Percentiles rank a stretch among this genome's conserved stretches.
Evolutionary conservation across 1,140 invertebrate species (phyloP).

Genomic region (Penaeus japonicus): DNA sequence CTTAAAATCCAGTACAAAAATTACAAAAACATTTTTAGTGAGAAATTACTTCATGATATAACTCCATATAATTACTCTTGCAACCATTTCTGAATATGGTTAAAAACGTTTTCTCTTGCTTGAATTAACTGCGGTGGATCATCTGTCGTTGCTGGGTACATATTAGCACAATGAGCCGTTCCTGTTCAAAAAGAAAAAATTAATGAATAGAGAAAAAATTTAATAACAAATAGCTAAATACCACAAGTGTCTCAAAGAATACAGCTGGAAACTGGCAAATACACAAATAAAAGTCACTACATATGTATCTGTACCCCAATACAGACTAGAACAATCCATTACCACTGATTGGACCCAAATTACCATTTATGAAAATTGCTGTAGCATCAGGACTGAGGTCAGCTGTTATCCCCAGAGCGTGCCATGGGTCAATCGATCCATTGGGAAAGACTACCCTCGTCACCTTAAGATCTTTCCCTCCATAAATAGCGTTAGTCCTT

Average conservation of each 20-base stretch:
- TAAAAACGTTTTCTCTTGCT: slow-evolving; percentile 65
- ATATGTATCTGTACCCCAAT: background rate
- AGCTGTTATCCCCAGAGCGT: slow-evolving; percentile 73
- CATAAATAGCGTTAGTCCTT: slow-evolving; percentile 72
- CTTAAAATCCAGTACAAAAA: background rate
- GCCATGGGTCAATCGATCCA: slow-evolving; percentile 93
- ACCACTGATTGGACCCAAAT: background rate
- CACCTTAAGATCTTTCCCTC: slow-evolving; percentile 71
- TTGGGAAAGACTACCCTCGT: slow-evolving; percentile 86
- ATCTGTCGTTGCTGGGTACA: slow-evolving; percentile 67
- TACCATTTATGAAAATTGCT: slow-evolving; percentile 62
- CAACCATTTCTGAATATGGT: slow-evolving; percentile 44
- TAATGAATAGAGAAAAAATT: background rate
- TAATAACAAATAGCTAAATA: background rate
- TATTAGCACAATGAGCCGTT: slow-evolving; percentile 79
- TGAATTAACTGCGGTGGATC: slow-evolving; percentile 70
- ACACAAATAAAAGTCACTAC: background rate
- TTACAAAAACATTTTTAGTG: background rate
- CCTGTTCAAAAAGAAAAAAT: slow-evolving; percentile 63
- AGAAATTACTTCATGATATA: background rate
- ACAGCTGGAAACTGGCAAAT: background rate
- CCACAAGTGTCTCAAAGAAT: background rate
- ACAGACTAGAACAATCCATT: background rate
- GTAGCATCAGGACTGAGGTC: slow-evolving; percentile 60
- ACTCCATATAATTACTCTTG: background rate